Percentiles rank a stretch among this genome's conserved stretches.
These are phyloP conservation scores for Choloepus hoffmanni DNA, from an alignment of 2,113 vertebrate genomes.

Conservation along the genomic window DNA sequence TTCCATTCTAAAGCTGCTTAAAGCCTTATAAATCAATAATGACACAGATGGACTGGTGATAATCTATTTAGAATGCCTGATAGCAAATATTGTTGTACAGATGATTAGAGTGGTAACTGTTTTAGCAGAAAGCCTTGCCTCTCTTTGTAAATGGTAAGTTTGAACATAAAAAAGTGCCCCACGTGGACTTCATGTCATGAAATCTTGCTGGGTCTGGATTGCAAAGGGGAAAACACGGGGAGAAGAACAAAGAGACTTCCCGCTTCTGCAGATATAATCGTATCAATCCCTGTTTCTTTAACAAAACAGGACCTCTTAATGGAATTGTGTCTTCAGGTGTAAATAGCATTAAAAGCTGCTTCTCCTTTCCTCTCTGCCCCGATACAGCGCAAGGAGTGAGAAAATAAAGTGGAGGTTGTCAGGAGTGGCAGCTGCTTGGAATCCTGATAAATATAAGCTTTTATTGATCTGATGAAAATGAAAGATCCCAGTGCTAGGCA, in stretches of 20 bases:
- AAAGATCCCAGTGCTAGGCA: slow-evolving; percentile 98
- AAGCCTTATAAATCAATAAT: slow-evolving; percentile 99
- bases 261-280: slow-evolving; percentile 94
- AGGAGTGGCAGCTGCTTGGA: slow-evolving; percentile 99
- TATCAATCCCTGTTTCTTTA: slow-evolving; percentile 96
- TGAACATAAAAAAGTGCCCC: slow-evolving; percentile 87
- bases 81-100: slow-evolving; percentile 99
- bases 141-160: slow-evolving; percentile 90
- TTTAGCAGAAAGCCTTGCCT: slow-evolving; percentile 92
- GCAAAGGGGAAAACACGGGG: slow-evolving; percentile 87
- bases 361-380: slow-evolving; percentile 92
- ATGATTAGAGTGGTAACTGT: slow-evolving; percentile 98
- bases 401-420: slow-evolving; percentile 99
- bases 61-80: slow-evolving; percentile 99
- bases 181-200: slow-evolving; percentile 87
- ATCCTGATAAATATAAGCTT: slow-evolving; percentile 99
- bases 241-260: slow-evolving; percentile 93
- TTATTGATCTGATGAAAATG: slow-evolving; percentile 99
- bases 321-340: slow-evolving; percentile 95
- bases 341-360: slow-evolving; percentile 95
- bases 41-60: slow-evolving; percentile 99
- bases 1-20: slow-evolving; percentile 99
- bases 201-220: slow-evolving; percentile 88
- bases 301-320: slow-evolving; percentile 92
- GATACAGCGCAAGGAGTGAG: slow-evolving; percentile 92